Evolutionary conservation across 2,797 vertebrate genomes (phyloP).

Genomic region (Falco columbarius): DNA sequence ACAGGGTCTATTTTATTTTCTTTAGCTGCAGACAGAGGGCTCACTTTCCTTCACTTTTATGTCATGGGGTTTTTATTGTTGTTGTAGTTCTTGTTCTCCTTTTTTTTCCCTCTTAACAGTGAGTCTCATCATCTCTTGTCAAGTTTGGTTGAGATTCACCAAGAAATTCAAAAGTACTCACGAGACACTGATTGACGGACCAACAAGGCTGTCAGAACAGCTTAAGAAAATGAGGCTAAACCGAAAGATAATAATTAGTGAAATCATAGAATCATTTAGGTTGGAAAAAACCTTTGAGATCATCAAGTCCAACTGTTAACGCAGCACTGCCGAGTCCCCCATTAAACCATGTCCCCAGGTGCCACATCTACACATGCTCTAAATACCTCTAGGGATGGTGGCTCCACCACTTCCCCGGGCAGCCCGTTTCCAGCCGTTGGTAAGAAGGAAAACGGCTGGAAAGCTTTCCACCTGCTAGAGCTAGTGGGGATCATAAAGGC

Average conservation of each 20-base stretch:
- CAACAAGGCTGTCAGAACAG: conserved; percentile 48
- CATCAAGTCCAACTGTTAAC: too few species aligned
- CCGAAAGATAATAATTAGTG: conserved; percentile 54
- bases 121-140: conserved; percentile 14
- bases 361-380: too few species aligned
- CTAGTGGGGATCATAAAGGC: background rate
- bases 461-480: conserved; percentile 22
- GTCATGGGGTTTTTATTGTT: background rate
- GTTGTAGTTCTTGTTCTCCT: background rate
- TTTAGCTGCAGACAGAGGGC: background rate
- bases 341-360: too few species aligned
- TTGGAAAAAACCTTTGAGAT: too few species aligned
- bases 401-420: too few species aligned
- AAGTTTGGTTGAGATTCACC: conserved; percentile 5
- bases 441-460: conserved; percentile 3
- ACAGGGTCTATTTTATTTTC: background rate
- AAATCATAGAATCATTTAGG: background rate
- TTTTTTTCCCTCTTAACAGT: background rate
- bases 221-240: conserved; percentile 31
- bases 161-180: conserved; percentile 26
- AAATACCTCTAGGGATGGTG: too few species aligned
- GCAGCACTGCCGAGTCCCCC: too few species aligned
- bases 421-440: background rate
- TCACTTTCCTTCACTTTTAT: background rate
- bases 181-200: conserved; percentile 27